Evolutionary conservation across 1,140 invertebrate genomes (phyloP), one percentile per base, ranked within the genome.

Genomic region (Hyposmocoma kahamanoa): DNA sequence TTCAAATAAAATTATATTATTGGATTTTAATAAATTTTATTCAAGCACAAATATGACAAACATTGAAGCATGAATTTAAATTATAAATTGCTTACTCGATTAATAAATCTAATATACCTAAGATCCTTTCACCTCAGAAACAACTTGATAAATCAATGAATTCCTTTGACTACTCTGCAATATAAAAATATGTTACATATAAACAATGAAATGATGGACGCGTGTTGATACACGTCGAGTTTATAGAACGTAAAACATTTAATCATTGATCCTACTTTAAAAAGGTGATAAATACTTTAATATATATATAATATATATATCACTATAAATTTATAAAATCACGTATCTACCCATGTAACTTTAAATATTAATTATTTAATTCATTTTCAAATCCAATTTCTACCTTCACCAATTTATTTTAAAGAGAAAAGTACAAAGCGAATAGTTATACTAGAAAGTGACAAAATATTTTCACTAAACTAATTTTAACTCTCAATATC

Each of bases 21-120:
- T 61, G 43, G 55, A 48, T 72, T 74, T 77, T 66, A 47, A 48
- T 69, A 53, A 59, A 57, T 72, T 76, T 79, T 81, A 79, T 81
- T 81, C 48, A 81, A 84, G 74, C 77, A 81, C 67, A 77, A 76
- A 67, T 71, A 74, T 76, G 72, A 79, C 74, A 81, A 75, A 76
- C 59, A 72, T 74, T 59, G 54, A 68, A 67, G 73, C 75, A 81
- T 76, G 73, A 68, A 79, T 61, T 67, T 44, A 54, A 59, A 53
- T 56, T 64, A 67, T 62, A 67, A 51, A 51, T 67, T 36, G 32
- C 32, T 36, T 36, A 36, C 18, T 36, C 24, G 5, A 36, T 17
- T 36, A 30, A 13, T 17, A n/a, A 17, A 30, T n/a, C 54, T 59
- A 59, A 63, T 61, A 56, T 57, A 65, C 32, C 32, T 10, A 36